phyloP scores from a whole-genome alignment of 2,888 invertebrate genomes.

The Charanyca ferruginea region DNA sequence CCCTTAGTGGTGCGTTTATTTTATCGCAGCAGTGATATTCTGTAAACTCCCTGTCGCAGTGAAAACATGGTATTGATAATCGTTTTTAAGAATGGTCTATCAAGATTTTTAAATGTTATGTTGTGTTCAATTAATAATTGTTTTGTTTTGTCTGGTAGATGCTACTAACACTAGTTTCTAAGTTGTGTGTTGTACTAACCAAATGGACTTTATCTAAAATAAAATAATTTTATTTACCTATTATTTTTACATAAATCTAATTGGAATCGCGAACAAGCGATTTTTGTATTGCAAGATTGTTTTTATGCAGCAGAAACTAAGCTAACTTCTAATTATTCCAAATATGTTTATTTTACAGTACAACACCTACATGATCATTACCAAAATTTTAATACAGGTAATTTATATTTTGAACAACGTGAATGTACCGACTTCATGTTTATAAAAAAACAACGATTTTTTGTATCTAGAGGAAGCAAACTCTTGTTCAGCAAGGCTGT shows the following conservation, averaged over 20 bases:
- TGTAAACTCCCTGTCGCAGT: background rate
- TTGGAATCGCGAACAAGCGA: too few relatives aligned
- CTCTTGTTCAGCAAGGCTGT: conserved; percentile 8
- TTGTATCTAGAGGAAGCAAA: conserved; percentile 27
- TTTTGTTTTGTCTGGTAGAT: too few relatives aligned
- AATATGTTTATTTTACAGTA: background rate
- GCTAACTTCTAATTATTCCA: background rate
- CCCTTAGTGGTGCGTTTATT: conserved; percentile 1
- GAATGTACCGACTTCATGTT: background rate
- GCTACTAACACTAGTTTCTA: too few relatives aligned
- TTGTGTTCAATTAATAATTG: too few relatives aligned
- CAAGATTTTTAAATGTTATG: too few relatives aligned
- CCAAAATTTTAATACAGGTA: background rate
- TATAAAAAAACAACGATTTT: conserved; percentile 9
- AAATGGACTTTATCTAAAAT: too few relatives aligned
- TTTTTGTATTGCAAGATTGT: too few relatives aligned
- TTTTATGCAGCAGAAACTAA: too few relatives aligned
- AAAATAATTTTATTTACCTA: too few relatives aligned
- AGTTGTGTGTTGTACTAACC: too few relatives aligned
- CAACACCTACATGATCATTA: conserved; percentile 4
- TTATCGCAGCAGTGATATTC: background rate
- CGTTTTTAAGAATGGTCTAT: background rate
- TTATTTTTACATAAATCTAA: too few relatives aligned
- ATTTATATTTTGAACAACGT: background rate
- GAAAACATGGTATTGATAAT: background rate